A percentile compares a stretch with the other conserved stretches of the same genome.
Evolutionary conservation across 2,113 vertebrate genomes (phyloP).

Genomic region (Tachuris rubrigastra): DNA sequence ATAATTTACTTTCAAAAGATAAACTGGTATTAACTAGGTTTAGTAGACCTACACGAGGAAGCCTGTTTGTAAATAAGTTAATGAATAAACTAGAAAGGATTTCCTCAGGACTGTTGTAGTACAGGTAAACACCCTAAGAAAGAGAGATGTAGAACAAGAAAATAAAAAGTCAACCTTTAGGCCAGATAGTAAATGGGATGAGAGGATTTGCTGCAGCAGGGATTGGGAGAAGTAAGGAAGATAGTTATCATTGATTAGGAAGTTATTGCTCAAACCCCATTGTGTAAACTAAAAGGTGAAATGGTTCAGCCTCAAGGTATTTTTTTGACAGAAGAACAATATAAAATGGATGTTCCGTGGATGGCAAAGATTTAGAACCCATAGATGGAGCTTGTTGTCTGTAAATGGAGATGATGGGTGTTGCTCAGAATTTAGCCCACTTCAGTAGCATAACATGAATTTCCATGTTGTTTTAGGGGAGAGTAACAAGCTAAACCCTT

Average conservation of each 20-base stretch:
- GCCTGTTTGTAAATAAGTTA: neutral
- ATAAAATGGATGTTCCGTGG: neutral
- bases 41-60: rapidly evolving
- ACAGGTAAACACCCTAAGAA: neutral
- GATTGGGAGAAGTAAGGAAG: neutral
- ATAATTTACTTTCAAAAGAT: rapidly evolving
- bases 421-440: neutral
- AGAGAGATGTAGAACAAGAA: neutral
- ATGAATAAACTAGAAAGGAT: neutral
- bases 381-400: neutral
- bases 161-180: neutral
- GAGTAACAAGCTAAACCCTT: neutral
- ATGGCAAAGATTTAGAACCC: neutral
- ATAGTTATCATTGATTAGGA: neutral
- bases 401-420: neutral
- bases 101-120: neutral
- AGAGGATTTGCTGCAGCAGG: neutral
- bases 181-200: too few species aligned
- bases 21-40: neutral
- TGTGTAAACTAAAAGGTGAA: neutral
- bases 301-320: neutral
- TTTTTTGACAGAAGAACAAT: neutral
- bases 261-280: neutral
- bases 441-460: neutral
- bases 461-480: neutral